Percentiles rank a stretch among this genome's conserved stretches.
Conservation (phyloP, 2,888 invertebrate species). For the Harpagoxenus sublaevis region DNA sequence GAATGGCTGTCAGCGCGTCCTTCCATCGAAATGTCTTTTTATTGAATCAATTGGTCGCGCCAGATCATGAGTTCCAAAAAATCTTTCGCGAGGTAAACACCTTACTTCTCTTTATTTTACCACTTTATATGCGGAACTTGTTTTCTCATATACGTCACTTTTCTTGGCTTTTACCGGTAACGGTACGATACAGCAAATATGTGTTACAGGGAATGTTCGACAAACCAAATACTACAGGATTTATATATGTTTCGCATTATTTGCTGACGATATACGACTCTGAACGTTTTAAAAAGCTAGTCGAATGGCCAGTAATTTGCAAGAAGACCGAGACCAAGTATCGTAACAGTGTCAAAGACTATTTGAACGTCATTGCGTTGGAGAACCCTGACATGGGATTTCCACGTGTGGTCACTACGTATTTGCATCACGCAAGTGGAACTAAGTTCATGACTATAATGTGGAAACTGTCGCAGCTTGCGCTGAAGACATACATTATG, state of each 20-base stretch:
- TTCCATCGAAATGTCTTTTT: conserved; percentile 81
- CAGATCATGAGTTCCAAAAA: conserved; percentile 80
- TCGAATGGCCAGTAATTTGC: conserved; percentile 83
- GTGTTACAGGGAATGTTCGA: conserved; percentile 83
- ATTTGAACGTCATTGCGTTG: conserved; percentile 75
- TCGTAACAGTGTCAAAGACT: conserved; percentile 81
- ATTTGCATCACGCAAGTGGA: conserved; percentile 82
- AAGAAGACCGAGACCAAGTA: conserved; percentile 82
- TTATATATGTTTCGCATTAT: conserved; percentile 81
- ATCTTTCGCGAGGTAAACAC: conserved; percentile 74
- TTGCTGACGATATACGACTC: conserved; percentile 80
- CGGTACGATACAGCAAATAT: neutral
- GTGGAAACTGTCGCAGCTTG: conserved; percentile 82
- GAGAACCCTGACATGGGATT: conserved; percentile 82
- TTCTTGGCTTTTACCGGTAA: neutral
- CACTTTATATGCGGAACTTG: neutral
- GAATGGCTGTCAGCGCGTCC: conserved; percentile 62
- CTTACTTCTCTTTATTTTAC: neutral
- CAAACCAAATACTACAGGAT: conserved; percentile 83
- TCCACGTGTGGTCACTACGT: conserved; percentile 81
- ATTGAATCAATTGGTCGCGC: conserved; percentile 78
- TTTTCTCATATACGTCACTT: neutral
- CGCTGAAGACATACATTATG: conserved; percentile 77
- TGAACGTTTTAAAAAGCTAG: conserved; percentile 76
- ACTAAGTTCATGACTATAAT: conserved; percentile 82